Base-by-base conservation (phyloP, 2,113 vertebrate species). In the Seriola rivoliana region DNA sequence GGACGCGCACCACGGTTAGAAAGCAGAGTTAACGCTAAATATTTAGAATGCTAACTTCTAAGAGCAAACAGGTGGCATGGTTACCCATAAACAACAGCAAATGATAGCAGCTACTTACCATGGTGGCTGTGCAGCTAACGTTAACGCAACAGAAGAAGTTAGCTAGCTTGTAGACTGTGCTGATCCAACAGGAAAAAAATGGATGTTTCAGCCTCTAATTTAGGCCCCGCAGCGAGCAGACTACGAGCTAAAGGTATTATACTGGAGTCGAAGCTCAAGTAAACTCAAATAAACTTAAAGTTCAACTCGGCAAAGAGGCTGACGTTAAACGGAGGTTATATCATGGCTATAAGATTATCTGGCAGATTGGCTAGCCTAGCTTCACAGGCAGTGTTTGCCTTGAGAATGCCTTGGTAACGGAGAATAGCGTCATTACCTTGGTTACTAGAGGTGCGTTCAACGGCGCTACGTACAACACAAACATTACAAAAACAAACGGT, bases 371-470 rank as follows among this genome's bases (percentile, higher is more conserved):
- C 79, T 91, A 92, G 88, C 91, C 62, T 83, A 89, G 91, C 91
- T 78, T 6, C 25, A 44, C 25, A 52, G 90, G 88, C 87, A 85
- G 69, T 86, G 89, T 91, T 92, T 91, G 89, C 85, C 71, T 70
- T 55, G 68, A 83, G 80, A 91, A 79, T 86, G 78, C 82, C 89
- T 85, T 91, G 90, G 92, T 71, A 90, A 94, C 92, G 67, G 84
- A 80, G 80, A 72, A 76, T 6, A 93, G 93, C 93, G 93, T 94
- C 92, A 93, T 93, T 23, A 59, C 92, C 91, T 91, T 93, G 93
- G 93, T 94, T 91, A 94, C 93, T 9, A 25, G 17, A 13, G 92
- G 48, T 80, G 89, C 87, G 80, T 93, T 93, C 90, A 93, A 4
- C 0, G 71, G 21, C 81, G 3, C 52, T 50, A 57, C 76, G 88